Percentiles rank a stretch among this genome's conserved stretches.
These are phyloP conservation scores for Melieria crassipennis DNA, from an alignment of 2,888 invertebrate genomes.

Conservation along the genomic window DNA sequence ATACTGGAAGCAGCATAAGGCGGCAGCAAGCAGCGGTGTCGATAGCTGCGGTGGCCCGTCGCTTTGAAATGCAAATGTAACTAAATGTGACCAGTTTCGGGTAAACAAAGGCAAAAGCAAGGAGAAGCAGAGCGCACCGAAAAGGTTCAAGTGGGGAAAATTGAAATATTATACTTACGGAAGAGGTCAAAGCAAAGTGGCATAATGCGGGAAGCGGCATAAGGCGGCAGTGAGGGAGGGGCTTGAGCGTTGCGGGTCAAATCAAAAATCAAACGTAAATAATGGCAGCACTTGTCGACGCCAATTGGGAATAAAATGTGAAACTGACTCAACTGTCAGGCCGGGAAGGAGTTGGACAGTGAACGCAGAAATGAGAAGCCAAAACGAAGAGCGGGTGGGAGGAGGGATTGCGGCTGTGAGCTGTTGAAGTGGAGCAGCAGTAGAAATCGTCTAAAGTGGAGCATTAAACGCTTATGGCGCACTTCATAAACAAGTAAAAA, in stretches of 20 bases:
- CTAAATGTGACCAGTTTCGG: background rate
- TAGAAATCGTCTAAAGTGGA: too few relatives aligned
- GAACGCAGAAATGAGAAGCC: background rate
- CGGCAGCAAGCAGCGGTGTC: too few relatives aligned
- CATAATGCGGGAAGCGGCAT: background rate
- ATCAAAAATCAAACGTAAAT: slow-evolving; percentile 1
- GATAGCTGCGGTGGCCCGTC: background rate
- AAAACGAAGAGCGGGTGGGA: background rate
- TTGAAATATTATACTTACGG: background rate
- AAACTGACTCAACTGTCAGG: background rate
- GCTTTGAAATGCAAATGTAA: slow-evolving; percentile 20
- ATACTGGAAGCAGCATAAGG: too few relatives aligned
- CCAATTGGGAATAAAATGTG: background rate
- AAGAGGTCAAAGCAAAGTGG: too few relatives aligned
- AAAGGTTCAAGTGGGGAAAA: slow-evolving; percentile 2
- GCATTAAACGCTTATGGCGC: too few relatives aligned
- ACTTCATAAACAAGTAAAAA: too few relatives aligned
- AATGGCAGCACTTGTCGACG: background rate
- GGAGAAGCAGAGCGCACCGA: background rate
- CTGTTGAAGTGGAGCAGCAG: too few relatives aligned
- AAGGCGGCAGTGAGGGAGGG: background rate
- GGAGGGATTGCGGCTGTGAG: background rate
- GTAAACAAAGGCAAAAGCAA: background rate
- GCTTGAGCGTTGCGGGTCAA: too few relatives aligned
- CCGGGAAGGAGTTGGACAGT: background rate